Evolutionary conservation across 2,888 invertebrate species (phyloP).

Genomic region (Antitype chi): DNA sequence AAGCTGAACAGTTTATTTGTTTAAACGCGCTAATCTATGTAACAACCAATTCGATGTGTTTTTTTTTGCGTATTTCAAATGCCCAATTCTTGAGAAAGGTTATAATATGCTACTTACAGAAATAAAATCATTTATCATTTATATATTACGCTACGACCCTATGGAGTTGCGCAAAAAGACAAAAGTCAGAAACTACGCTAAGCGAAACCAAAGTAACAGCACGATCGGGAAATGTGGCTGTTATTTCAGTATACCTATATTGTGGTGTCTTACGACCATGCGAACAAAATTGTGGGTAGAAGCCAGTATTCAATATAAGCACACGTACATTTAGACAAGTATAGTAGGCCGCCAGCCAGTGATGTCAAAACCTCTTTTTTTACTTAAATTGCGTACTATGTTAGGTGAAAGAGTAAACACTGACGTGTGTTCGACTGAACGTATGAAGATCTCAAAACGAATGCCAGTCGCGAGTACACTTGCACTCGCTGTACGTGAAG

Average conservation of each 20-base stretch:
- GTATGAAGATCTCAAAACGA: neutral
- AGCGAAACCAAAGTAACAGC: neutral
- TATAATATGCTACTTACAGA: no score
- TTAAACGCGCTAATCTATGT: neutral
- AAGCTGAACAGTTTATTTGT: neutral
- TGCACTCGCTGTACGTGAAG: no score
- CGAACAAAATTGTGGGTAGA: neutral
- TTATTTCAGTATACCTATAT: neutral
- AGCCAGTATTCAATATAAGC: neutral
- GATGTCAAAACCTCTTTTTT: neutral
- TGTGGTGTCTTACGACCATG: neutral
- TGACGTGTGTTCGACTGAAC: neutral
- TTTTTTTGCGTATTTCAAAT: no score
- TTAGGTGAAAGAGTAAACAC: neutral
- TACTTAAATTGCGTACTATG: neutral
- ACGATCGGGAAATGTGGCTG: neutral
- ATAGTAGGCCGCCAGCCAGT: neutral
- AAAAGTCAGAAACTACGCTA: neutral
- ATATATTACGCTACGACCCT: no score
- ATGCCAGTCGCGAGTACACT: neutral
- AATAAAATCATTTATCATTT: no score
- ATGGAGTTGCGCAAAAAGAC: neutral
- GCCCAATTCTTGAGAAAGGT: no score
- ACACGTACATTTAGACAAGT: neutral
- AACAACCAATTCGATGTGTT: neutral